A percentile compares a stretch with the other conserved stretches of the same genome.
These are phyloP conservation scores for Cydia splendana DNA, from an alignment of 1,140 invertebrate genomes.

Conservation along the genomic window DNA sequence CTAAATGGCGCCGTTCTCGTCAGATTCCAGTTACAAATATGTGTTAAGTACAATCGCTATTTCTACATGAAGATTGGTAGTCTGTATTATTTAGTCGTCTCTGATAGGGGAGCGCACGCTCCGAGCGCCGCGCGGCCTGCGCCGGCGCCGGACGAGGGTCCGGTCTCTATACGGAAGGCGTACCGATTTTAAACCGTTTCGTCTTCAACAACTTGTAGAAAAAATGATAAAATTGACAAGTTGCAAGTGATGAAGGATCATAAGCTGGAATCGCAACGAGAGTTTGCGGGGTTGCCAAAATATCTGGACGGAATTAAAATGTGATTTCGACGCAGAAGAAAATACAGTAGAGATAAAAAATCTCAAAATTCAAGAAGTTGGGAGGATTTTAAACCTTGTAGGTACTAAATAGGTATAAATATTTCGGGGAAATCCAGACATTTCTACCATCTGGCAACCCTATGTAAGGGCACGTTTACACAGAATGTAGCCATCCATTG, in stretches of 20 bases:
- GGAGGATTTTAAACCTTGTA: too few relatives aligned
- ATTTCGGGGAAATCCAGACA: too few relatives aligned
- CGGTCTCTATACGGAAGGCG: neutral
- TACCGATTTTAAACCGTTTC: neutral
- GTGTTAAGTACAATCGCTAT: too few relatives aligned
- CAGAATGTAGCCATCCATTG: neutral
- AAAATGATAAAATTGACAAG: too few relatives aligned
- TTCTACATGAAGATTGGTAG: too few relatives aligned
- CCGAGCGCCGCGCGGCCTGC: neutral
- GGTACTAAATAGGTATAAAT: too few relatives aligned
- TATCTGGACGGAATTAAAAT: neutral
- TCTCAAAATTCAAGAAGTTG: too few relatives aligned
- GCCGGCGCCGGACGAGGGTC: neutral
- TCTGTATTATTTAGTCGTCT: neutral
- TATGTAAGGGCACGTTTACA: too few relatives aligned
- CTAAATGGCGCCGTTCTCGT: too few relatives aligned
- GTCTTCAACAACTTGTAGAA: neutral
- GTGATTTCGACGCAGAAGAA: neutral
- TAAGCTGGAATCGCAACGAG: neutral
- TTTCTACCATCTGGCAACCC: too few relatives aligned
- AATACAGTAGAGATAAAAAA: too few relatives aligned
- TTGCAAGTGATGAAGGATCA: neutral
- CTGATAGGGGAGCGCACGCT: conserved; percentile 11
- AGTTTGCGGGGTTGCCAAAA: neutral
- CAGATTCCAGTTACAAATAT: too few relatives aligned